Base-by-base conservation (phyloP, 2,113 vertebrate genomes). In the Turnix velox region DNA sequence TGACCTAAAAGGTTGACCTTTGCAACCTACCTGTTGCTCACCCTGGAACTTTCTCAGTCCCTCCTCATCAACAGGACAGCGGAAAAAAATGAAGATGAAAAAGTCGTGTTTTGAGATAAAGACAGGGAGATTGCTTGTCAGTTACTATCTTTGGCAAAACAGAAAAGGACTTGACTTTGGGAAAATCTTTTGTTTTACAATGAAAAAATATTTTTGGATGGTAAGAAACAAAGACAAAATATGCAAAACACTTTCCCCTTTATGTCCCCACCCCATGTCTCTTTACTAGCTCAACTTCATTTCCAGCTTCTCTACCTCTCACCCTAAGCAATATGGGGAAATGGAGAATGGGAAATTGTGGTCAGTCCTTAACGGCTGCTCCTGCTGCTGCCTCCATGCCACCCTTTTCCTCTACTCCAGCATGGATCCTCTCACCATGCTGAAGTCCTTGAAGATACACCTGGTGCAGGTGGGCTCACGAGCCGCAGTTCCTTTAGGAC, bases 221-320 rank as follows among this genome's bases (percentile, higher is more conserved):
- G 39, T 35, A 63, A 71, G 51, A 57, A 75, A 67, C 17, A 31
- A 37, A 40, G 40, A 52, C 45, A 37, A 76, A 57, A 57, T 31
- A 45, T 25, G 35, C 51, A 8, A 14, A 65, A 31, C 5, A 6
- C 7, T 23, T 46, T 24, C 3, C 2, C 4, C 6, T 3, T 11
- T 39, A 33, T 5, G 3, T 25, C 7, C 23, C 17, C 6, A 10
- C 8, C 8, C 4, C 6, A 2, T 2, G 6, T 5, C 12, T 12
- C 25, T 76, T 77, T 6, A n/a, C 17, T 58, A 24, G 7, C 48
- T 61, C 30, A 59, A 7, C 12, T 40, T 78, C 40, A 37, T 42
- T 77, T 28, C 23, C 18, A 46, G 3, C 22, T 58, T 6, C 14
- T 76, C 15, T 42, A 2, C 39, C 7, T n/a, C 18, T 3, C 6